Evolutionary conservation across 2,113 vertebrate species (phyloP), one percentile per base, ranked within the genome.

Genomic region (Acrocephalus arundinaceus): DNA sequence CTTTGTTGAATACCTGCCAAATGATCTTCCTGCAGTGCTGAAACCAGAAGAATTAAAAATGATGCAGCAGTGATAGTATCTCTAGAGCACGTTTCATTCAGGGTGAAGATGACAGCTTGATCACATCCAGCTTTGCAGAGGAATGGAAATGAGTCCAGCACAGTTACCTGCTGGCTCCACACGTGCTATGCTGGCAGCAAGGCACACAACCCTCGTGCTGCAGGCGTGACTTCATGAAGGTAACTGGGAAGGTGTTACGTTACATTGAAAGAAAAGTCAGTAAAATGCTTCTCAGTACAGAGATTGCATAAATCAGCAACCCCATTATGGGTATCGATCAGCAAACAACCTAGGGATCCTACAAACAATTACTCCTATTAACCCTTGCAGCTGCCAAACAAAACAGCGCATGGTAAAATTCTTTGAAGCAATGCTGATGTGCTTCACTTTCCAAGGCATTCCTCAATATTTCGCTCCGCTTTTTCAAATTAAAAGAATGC

Each of bases 101-200:
- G 24, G 11, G 18, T 45, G 27, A 74, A 6, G 24, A 25, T 30
- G 33, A 25, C 17, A 66, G 11, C 31, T 48, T 9, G 23, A 58
- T 46, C 28, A 45, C 33, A 66, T 15, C 37, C 59, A 46, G 7
- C 4, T 10, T 52, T 3, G 8, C 23, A 24, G 19, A 35, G 9
- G 7, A 7, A n/a, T 4, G 13, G 51, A 30, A 76, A 24, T 7
- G 3, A 81, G 11, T 37, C 24, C 54, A 73, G 22, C 33, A 30
- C 15, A 11, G 27, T 16, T 46, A n/a, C 15, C 23, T 15, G 17
- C 19, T 49, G 23, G 9, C 16, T 35, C 27, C 20, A 37, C 23
- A 13, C 2, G 1, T 8, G 9, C 27, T n/a, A 2, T 24, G 39
- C 23, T 8, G 35, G 35, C 31, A 77, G 3, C 0, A 0, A 48